Evolutionary conservation across 2,797 vertebrate species (phyloP).

Genomic region (Apogon talboti): DNA sequence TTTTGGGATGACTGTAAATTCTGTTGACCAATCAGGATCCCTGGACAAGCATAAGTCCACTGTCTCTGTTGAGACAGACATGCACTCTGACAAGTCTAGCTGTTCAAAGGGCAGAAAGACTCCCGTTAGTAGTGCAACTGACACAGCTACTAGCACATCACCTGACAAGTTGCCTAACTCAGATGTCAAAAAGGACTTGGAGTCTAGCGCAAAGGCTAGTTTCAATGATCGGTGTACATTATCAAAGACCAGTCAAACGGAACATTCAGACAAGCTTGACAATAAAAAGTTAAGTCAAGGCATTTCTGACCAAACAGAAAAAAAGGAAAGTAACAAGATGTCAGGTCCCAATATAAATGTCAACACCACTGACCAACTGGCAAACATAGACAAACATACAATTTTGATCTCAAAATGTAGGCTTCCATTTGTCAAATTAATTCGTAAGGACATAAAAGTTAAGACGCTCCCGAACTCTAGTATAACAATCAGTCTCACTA

Average conservation of each 20-base stretch:
- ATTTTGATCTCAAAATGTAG: constrained; percentile 59
- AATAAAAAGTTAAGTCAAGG: constrained; percentile 28
- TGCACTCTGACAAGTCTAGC: constrained; percentile 19
- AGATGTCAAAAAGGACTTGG: constrained; percentile 33
- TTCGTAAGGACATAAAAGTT: constrained; percentile 63
- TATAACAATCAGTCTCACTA: constrained; percentile 17
- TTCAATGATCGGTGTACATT: constrained; percentile 20
- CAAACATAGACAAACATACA: constrained; percentile 50
- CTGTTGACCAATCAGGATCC: constrained; percentile 25
- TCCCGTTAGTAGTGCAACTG: constrained; percentile 2
- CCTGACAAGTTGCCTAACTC: constrained; percentile 23
- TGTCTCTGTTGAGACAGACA: constrained; percentile 15
- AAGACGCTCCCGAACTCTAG: constrained; percentile 46
- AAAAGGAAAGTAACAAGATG: constrained; percentile 18
- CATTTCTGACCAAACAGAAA: constrained; percentile 27
- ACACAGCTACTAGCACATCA: not conserved
- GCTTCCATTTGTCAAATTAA: constrained; percentile 72
- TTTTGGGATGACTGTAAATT: constrained; percentile 12
- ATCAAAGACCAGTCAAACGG: constrained; percentile 35
- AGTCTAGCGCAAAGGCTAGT: constrained; percentile 12
- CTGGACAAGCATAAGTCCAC: constrained; percentile 32
- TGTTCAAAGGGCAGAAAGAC: constrained; percentile 40
- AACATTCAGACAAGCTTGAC: not conserved
- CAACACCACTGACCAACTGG: constrained; percentile 21
- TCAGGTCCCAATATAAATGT: constrained; percentile 21